Conservation (phyloP, 2,888 invertebrate genomes). For the Sarcophaga variegata region DNA sequence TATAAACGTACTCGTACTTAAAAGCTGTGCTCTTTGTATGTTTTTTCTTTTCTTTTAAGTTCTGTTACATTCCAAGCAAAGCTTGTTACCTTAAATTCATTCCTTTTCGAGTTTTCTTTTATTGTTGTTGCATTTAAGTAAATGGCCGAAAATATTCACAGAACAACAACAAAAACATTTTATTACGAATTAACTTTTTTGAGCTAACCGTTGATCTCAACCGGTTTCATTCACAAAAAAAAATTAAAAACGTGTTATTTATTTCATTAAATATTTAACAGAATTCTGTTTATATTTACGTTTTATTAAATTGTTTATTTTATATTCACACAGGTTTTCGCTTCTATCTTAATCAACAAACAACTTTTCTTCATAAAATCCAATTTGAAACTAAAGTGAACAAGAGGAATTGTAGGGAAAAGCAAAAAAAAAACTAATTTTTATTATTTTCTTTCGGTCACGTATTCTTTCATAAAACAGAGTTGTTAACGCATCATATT, state of each 20-base stretch:
- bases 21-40: constrained; percentile 11
- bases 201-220: neutral
- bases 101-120: neutral
- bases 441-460: constrained; percentile 12
- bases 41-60: neutral
- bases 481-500: neutral
- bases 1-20: neutral
- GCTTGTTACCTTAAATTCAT: constrained; percentile 37
- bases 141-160: constrained; percentile 19
- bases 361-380: constrained; percentile 35
- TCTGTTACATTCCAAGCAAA: constrained; percentile 46
- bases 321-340: neutral
- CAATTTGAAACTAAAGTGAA: constrained; percentile 59
- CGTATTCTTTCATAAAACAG: constrained; percentile 33
- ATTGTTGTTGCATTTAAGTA: constrained; percentile 27
- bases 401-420: constrained; percentile 38
- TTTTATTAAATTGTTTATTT: constrained; percentile 41
- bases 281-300: constrained; percentile 35
- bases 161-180: constrained; percentile 11
- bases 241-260: neutral
- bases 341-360: constrained; percentile 8
- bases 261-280: neutral
- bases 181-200: neutral
- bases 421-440: constrained; percentile 32
- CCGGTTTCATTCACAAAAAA: neutral